A percentile compares a stretch with the other conserved stretches of the same genome.
These are phyloP conservation scores for Furcula furcula DNA, from an alignment of 2,888 invertebrate species.

Conservation along the genomic window DNA sequence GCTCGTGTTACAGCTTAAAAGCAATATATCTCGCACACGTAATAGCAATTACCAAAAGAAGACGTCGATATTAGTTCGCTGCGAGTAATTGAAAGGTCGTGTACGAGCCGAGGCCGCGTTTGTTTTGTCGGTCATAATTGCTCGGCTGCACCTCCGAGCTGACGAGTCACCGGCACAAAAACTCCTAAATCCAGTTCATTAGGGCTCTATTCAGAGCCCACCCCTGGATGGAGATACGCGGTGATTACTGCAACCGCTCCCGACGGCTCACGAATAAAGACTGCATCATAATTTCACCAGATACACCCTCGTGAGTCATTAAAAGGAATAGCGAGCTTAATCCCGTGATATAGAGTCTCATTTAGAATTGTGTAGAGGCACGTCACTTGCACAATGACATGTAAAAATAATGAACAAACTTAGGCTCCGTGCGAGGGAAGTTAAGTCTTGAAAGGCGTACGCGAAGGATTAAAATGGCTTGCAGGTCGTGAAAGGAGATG, in stretches of 20 bases:
- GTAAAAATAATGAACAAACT: conserved; percentile 82
- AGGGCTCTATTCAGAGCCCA: conserved; percentile 79
- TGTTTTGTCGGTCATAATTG: conserved; percentile 79
- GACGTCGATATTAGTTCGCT: conserved; percentile 37
- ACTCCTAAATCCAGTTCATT: conserved; percentile 83
- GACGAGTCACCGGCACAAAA: conserved; percentile 78
- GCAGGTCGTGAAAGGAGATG: conserved; percentile 54
- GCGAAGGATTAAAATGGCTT: conserved; percentile 52
- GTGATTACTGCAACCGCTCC: conserved; percentile 82
- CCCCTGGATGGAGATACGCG: conserved; percentile 82
- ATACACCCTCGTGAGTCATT: conserved; percentile 61
- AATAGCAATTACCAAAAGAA: conserved; percentile 47
- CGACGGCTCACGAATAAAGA: conserved; percentile 82
- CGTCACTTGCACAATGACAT: conserved; percentile 81
- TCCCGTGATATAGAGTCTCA: conserved; percentile 49
- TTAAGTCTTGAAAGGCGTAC: conserved; percentile 47
- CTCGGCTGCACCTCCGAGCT: conserved; percentile 74
- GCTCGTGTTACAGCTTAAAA: conserved; percentile 33
- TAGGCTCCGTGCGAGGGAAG: conserved; percentile 47
- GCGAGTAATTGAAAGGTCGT: conserved; percentile 56
- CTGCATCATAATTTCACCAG: conserved; percentile 82
- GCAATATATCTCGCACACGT: conserved; percentile 33
- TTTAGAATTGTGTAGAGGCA: conserved; percentile 44
- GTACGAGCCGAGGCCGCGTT: conserved; percentile 56
- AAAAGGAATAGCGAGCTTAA: conserved; percentile 60